phyloP scores from a whole-genome alignment of 1,140 invertebrate genomes.

The Anoplophora glabripennis region DNA sequence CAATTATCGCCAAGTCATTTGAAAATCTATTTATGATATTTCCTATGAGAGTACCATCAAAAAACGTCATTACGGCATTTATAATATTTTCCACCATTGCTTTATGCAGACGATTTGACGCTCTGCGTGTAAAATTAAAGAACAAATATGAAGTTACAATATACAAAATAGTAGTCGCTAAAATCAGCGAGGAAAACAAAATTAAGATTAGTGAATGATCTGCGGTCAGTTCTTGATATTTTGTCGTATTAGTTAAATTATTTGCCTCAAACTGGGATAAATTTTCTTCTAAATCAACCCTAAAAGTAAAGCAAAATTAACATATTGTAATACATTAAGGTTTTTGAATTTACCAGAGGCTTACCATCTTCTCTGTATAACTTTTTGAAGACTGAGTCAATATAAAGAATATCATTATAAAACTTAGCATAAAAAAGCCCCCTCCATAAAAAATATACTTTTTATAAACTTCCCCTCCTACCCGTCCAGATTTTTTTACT shows the following conservation, averaged over 20 bases:
- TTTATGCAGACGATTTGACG: conserved; percentile 32
- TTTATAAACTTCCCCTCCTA: conserved; percentile 28
- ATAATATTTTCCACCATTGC: conserved; percentile 28
- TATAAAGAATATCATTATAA: conserved; percentile 21
- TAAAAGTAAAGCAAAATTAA: neutral
- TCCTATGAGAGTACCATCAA: conserved; percentile 39
- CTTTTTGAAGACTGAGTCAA: conserved; percentile 25
- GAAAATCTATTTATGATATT: conserved; percentile 43
- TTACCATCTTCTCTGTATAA: conserved; percentile 33
- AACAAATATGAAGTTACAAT: conserved; percentile 13
- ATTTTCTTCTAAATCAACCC: neutral
- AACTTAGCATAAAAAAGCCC: conserved; percentile 22
- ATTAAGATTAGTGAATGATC: neutral
- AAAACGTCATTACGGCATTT: conserved; percentile 37
- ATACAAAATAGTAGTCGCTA: neutral
- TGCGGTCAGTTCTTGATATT: too few relatives aligned
- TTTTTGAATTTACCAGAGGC: conserved; percentile 31
- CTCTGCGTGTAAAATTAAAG: conserved; percentile 27
- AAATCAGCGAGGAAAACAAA: neutral
- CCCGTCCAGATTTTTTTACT: conserved; percentile 30
- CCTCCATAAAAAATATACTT: conserved; percentile 35
- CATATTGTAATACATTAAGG: neutral
- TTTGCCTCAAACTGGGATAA: neutral
- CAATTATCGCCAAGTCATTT: conserved; percentile 35
- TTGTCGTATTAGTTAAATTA: neutral